These are phyloP conservation scores for Ianthella basta DNA, from an alignment of 37 sponge, comb jelly and placozoan genomes.

Conservation along the genomic window DNA sequence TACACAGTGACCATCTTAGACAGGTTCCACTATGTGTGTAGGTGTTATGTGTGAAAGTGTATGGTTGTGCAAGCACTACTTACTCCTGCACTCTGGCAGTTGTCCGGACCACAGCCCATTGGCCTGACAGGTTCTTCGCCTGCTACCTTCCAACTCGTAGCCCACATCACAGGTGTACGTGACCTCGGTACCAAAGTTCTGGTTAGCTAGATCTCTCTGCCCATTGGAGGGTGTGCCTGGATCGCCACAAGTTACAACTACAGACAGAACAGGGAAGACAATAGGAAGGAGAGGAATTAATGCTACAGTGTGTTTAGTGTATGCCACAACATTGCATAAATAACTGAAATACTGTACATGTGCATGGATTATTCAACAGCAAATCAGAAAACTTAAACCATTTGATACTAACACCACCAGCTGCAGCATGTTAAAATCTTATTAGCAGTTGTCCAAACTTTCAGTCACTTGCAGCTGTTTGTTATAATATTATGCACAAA, in stretches of 20 bases:
- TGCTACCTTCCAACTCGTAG: constrained; percentile 41
- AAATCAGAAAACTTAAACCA: no score
- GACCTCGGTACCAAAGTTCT: constrained; percentile 29
- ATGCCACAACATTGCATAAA: neutral
- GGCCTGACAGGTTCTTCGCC: constrained; percentile 40
- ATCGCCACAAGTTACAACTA: constrained; percentile 45
- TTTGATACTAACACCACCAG: no score
- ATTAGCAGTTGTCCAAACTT: no score
- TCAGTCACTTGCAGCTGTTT: no score
- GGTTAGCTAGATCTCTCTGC: neutral
- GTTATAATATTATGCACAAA: no score
- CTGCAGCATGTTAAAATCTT: no score
- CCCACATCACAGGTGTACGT: constrained; percentile 53
- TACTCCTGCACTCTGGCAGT: constrained; percentile 48
- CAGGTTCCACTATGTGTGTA: no score
- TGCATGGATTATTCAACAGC: no score
- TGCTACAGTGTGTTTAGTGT: neutral
- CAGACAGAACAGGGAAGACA: neutral
- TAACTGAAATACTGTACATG: no score
- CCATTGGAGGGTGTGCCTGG: constrained; percentile 58
- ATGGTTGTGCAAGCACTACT: neutral
- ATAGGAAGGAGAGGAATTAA: neutral
- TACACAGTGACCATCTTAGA: no score
- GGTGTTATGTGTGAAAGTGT: no score
- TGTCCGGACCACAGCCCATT: constrained; percentile 61